phyloP scores from a whole-genome alignment of 2,797 vertebrate genomes.

The Fistularia commersonii region DNA sequence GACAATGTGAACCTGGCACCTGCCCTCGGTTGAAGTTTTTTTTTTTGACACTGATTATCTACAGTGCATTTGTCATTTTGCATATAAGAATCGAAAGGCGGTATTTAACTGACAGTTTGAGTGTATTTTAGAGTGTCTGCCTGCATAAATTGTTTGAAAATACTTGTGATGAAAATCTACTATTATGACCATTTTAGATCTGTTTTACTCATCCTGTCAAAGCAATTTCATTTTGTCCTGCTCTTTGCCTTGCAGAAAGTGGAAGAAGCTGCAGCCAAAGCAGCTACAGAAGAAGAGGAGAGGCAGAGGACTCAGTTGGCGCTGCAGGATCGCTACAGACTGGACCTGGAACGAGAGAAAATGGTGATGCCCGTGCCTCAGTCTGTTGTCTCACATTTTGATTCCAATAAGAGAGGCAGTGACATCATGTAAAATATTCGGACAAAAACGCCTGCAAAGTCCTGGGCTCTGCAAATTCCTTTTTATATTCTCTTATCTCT shows the following conservation, averaged over 20 bases:
- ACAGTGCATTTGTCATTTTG: no score
- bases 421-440: constrained; percentile 2
- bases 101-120: no score
- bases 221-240: constrained; percentile 9
- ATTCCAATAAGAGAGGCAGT: background rate
- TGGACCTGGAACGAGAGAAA: constrained; percentile 91
- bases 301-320: constrained; percentile 84
- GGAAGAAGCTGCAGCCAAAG: constrained; percentile 81
- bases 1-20: constrained; percentile 15
- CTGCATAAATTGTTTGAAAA: no score
- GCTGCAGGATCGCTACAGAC: constrained; percentile 85
- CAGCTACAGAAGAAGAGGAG: constrained; percentile 80
- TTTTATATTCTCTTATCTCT: background rate
- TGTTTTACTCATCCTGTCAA: background rate
- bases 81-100: no score
- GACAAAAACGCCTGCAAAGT: background rate
- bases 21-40: constrained; percentile 11
- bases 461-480: background rate
- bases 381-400: background rate
- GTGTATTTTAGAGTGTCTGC: no score
- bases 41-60: no score
- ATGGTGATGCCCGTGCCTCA: constrained; percentile 67
- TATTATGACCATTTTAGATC: background rate
- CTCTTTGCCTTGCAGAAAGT: constrained; percentile 78
- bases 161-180: no score